A percentile compares a stretch with the other conserved stretches of the same genome.
Evolutionary conservation across 1,140 invertebrate species (phyloP).

Genomic region (Ctenoplectra terminalis): DNA sequence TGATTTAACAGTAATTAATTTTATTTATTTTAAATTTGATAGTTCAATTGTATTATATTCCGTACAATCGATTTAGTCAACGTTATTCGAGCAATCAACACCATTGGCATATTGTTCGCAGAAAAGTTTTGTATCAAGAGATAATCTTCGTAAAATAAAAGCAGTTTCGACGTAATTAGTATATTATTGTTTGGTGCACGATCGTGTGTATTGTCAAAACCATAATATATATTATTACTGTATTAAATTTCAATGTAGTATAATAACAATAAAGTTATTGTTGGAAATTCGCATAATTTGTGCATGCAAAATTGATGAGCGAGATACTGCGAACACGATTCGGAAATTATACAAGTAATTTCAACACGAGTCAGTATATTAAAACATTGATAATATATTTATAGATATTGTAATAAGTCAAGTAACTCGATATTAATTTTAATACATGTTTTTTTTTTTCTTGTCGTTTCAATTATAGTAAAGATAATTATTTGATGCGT

Average conservation of each 20-base stretch:
- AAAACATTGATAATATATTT: neutral
- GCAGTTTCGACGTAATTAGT: constrained; percentile 2
- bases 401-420: neutral
- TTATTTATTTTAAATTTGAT: neutral
- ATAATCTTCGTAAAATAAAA: neutral
- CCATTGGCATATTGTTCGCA: no score
- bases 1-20: neutral
- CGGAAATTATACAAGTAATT: neutral
- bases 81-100: no score
- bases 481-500: neutral
- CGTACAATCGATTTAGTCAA: no score
- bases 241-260: neutral
- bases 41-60: no score
- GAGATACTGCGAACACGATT: neutral
- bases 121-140: no score
- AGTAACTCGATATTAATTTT: neutral
- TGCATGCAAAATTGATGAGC: no score
- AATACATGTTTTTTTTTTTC: neutral
- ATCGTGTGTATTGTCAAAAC: neutral
- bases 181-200: neutral
- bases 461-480: neutral
- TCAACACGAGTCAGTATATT: neutral
- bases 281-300: neutral
- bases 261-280: neutral
- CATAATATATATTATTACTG: neutral